Evolutionary conservation across 2,113 vertebrate species (phyloP), one percentile per base, ranked within the genome.

Genomic region (Gasterosteus nipponicus): DNA sequence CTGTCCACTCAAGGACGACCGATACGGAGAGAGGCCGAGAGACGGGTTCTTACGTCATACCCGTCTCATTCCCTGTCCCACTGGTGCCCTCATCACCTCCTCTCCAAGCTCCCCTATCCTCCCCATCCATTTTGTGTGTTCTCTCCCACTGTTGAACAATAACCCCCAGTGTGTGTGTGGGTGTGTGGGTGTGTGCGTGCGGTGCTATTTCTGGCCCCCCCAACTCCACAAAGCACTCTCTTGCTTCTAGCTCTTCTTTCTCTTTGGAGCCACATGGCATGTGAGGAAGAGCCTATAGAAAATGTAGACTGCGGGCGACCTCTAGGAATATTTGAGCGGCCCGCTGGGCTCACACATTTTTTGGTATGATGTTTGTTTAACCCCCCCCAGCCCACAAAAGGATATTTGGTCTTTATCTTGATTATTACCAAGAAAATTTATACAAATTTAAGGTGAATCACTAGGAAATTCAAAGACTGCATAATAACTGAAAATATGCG

Each of bases 191-290:
- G 49, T 26, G 51, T 77, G 81, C 80, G 84, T 83, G 74, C n/a
- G 69, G 53, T 0, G 56, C 88, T 93, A 93, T 93, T 92, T 92
- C 90, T 89, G 89, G 84, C 65, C 85, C 65, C 64, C 82, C 67
- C 77, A 88, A 90, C 87, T 87, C 91, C 89, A 90, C 85, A 84
- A 73, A 91, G 79, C 67, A 60, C 83, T 86, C 85, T 73, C 66
- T 38, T 70, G 80, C 71, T 60, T 75, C 61, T 53, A 77, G 31
- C 67, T 71, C 42, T 77, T 75, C 47, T 51, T 47, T 67, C 79
- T 84, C 58, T 53, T 56, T 70, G 53, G 38, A 56, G 78, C 67
- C 86, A 33, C 73, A 86, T 69, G 66, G 71, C 62, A 60, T 57
- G 46, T 39, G 19, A 64, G 46, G 65, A 54, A 77, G 38, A 82